Conservation (phyloP, 1,140 invertebrate genomes). For the Lerema accius region DNA sequence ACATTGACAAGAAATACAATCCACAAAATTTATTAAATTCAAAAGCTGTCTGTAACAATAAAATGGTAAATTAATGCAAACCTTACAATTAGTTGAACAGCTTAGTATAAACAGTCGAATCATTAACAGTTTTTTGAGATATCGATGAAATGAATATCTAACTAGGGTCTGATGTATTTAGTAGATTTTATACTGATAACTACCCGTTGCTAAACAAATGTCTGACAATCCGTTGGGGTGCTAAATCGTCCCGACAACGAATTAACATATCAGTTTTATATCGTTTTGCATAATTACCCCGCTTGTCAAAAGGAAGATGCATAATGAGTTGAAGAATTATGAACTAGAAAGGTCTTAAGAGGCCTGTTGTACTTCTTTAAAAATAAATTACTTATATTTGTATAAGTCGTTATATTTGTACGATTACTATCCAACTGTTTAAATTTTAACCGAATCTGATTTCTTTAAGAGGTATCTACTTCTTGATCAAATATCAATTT, state of each 20-base stretch:
- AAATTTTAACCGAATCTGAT: no score
- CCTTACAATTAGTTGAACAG: conserved; percentile 7
- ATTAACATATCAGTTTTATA: conserved; percentile 75
- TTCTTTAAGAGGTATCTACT: no score
- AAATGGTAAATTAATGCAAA: conserved; percentile 5
- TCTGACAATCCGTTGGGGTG: conserved; percentile 60
- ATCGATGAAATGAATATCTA: conserved; percentile 62
- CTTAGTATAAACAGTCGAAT: conserved; percentile 43
- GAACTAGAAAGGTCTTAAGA: no score
- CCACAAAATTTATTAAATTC: no score
- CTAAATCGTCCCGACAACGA: conserved; percentile 69
- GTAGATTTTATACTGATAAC: conserved; percentile 60
- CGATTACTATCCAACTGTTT: no score
- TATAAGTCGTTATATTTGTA: no score
- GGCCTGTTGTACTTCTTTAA: no score
- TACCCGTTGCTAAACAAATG: conserved; percentile 61
- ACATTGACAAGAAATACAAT: no score
- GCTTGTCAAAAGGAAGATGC: conserved; percentile 31
- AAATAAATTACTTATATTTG: no score
- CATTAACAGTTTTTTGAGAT: conserved; percentile 51
- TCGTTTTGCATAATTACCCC: conserved; percentile 68
- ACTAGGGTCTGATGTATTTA: conserved; percentile 52
- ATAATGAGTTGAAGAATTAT: conserved; percentile 9
- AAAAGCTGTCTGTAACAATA: neutral
- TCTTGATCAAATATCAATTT: no score